Evolutionary conservation across 2,113 vertebrate genomes (phyloP).

Genomic region (Catharus fuscescens): DNA sequence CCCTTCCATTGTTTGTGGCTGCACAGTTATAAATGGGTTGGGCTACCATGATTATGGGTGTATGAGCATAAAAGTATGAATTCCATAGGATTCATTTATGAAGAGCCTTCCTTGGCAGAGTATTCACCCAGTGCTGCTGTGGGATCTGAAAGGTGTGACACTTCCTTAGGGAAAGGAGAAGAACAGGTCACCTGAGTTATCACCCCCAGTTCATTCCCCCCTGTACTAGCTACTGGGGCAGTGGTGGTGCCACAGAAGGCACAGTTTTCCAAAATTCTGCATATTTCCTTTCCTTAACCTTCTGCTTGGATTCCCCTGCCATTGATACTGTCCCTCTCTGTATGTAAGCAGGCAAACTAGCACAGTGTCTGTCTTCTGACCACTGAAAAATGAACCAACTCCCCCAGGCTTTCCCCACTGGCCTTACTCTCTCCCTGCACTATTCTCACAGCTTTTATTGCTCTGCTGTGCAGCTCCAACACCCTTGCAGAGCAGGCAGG

Average conservation of each 20-base stretch:
- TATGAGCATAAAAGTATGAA: background rate
- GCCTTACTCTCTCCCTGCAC: background rate
- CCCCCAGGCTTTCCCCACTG: background rate
- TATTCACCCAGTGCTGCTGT: background rate
- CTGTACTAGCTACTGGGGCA: background rate
- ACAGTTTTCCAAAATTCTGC: background rate
- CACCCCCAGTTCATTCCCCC: background rate
- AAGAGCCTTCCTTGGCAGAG: background rate
- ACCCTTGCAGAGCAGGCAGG: background rate
- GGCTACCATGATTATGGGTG: background rate
- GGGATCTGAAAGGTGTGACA: background rate
- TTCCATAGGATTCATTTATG: background rate
- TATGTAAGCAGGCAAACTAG: background rate
- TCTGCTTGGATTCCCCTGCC: background rate
- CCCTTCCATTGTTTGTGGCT: background rate
- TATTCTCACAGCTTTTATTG: background rate
- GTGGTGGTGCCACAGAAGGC: background rate
- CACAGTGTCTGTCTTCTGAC: background rate
- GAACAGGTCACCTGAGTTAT: background rate
- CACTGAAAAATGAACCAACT: background rate
- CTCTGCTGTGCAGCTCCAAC: background rate
- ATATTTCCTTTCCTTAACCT: background rate
- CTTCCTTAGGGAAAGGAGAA: background rate
- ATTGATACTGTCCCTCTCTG: background rate
- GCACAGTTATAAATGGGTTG: background rate